Conservation (phyloP, 2,797 vertebrate genomes). For the Crocodylus rhombifer region DNA sequence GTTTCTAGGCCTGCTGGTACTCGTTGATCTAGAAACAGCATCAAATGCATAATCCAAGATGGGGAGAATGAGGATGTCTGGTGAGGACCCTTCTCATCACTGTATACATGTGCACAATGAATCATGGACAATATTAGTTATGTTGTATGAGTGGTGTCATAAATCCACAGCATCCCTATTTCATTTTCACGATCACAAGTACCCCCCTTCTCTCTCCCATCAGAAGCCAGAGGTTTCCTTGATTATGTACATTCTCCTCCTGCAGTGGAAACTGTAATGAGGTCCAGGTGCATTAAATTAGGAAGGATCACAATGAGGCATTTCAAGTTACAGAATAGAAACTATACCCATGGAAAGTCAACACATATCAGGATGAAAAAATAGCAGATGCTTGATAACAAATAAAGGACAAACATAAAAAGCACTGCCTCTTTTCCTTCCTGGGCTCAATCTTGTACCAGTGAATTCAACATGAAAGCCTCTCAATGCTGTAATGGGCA, state of each 20-base stretch:
- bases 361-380: slow-evolving; percentile 3
- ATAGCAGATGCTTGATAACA: not conserved
- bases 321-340: slow-evolving; percentile 14
- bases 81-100: not conserved
- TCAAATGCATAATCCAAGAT: not conserved
- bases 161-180: not conserved
- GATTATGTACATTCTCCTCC: not conserved
- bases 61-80: not conserved
- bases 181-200: not conserved
- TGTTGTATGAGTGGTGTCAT: not conserved
- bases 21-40: not conserved
- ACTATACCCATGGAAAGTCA: slow-evolving; percentile 3
- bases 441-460: not conserved
- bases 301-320: not conserved
- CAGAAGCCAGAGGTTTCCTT: not conserved
- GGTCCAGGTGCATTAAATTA: accelerated
- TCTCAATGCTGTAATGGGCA: slow-evolving; percentile 4
- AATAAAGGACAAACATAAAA: slow-evolving; percentile 35
- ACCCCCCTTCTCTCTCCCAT: not conserved
- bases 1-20: not conserved
- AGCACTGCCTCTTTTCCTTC: not conserved
- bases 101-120: not conserved
- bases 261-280: not conserved
- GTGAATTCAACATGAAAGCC: slow-evolving; percentile 45
- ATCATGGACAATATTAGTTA: not conserved